phyloP scores from a whole-genome alignment of 2,888 invertebrate genomes.

The Leptopterna dolabrata region DNA sequence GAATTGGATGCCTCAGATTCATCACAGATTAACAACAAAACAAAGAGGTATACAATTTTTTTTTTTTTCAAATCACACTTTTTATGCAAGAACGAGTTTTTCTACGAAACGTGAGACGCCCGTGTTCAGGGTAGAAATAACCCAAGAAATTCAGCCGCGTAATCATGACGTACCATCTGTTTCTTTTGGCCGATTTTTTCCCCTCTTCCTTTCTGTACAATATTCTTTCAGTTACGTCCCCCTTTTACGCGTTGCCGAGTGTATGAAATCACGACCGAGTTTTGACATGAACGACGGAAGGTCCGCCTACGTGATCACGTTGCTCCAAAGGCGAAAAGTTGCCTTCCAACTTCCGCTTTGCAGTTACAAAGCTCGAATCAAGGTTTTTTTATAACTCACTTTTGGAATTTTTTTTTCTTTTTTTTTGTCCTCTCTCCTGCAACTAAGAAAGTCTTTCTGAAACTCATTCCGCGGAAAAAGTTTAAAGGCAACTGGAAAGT shows the following conservation, averaged over 20 bases:
- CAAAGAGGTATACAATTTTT: too few species aligned
- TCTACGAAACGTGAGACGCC: too few species aligned
- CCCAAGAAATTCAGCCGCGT: background rate
- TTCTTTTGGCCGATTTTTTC: background rate
- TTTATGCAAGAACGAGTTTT: too few species aligned
- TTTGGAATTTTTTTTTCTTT: background rate
- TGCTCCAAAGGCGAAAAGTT: background rate
- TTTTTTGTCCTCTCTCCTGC: too few species aligned
- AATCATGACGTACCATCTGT: background rate
- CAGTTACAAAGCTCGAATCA: background rate
- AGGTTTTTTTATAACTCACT: background rate
- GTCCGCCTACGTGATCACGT: background rate
- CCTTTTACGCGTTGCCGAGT: background rate
- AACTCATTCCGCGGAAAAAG: background rate
- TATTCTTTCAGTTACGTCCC: background rate
- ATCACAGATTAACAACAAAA: too few species aligned
- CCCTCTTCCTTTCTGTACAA: background rate
- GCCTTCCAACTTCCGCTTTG: background rate
- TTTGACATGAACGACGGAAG: background rate
- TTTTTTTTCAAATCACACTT: too few species aligned
- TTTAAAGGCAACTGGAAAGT: background rate
- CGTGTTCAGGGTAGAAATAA: background rate
- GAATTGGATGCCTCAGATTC: too few species aligned
- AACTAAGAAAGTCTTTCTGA: background rate
- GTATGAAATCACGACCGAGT: background rate